Evolutionary conservation across 2,888 invertebrate genomes (phyloP).

Genomic region (Apamea sordens): DNA sequence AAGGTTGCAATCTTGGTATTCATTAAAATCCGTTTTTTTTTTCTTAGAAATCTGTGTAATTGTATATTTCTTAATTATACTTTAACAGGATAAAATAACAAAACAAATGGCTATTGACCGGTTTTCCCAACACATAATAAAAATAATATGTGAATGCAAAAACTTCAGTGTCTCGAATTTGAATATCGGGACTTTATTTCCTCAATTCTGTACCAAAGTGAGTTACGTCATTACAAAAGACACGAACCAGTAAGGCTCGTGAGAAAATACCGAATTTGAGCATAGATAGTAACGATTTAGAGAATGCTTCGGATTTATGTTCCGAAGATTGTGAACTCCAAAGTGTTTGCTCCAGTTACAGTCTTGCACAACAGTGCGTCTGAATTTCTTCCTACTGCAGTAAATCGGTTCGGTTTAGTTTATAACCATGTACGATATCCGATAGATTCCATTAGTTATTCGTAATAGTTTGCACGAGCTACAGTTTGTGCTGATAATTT

Average conservation of each 20-base stretch:
- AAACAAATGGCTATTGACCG: neutral
- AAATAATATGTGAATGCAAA: constrained; percentile 21
- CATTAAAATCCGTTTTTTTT: neutral
- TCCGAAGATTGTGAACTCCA: constrained; percentile 42
- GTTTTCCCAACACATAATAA: constrained; percentile 2
- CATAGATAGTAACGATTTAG: constrained; percentile 36
- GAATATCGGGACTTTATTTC: constrained; percentile 24
- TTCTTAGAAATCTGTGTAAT: neutral
- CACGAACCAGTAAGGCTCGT: constrained; percentile 34
- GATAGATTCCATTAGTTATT: constrained; percentile 30
- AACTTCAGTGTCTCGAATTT: constrained; percentile 20
- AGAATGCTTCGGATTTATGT: constrained; percentile 58
- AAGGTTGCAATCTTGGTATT: neutral
- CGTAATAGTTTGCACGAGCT: too few relatives aligned
- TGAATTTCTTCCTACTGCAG: constrained; percentile 63
- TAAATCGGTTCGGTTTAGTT: constrained; percentile 42
- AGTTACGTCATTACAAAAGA: constrained; percentile 12
- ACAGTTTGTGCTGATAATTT: too few relatives aligned
- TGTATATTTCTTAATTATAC: constrained; percentile 1
- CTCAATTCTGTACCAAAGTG: constrained; percentile 12
- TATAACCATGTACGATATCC: constrained; percentile 36
- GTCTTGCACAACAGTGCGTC: constrained; percentile 55
- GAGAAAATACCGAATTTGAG: constrained; percentile 54
- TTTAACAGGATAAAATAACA: neutral
- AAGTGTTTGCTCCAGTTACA: constrained; percentile 60